Evolutionary conservation across 2,113 vertebrate genomes (phyloP), one percentile per base, ranked within the genome.

Genomic region (Centropus unirufus): DNA sequence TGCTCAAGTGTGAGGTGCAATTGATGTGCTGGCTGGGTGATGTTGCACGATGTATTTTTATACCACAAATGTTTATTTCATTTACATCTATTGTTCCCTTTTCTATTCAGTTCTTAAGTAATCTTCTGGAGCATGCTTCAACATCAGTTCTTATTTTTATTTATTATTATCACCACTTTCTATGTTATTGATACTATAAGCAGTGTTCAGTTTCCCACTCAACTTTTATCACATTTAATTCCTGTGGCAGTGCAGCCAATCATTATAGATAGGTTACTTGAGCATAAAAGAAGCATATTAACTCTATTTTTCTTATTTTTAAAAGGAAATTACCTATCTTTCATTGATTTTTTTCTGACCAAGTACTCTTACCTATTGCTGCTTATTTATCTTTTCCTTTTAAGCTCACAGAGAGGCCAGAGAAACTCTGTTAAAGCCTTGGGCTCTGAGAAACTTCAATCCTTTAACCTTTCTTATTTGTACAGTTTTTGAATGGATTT

Each of bases 401-500:
- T 32, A 81, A 59, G 57, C 16, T 67, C 52, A 67, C 14, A 39
- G 47, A 70, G 34, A 77, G 12, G 21, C 76, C 58, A 90, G 24
- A 51, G 80, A 70, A 74, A 74, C 26, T 72, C 32, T 66, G 55
- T 81, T 49, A 58, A 77, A 85, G 36, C 69, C 81, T 76, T 70
- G 55, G 16, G 49, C 55, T 89, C 58, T 78, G 19, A 12, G 49
- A 26, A 69, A 26, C 66, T 72, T 73, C 67, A 51, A 1, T 85
- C 49, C 40, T 91, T 94, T 94, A 76, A 76, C 75, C 87, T 93
- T 58, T 69, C 30, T 76, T 61, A 23, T 69, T 91, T 59, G 82
- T 62, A 34, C 1, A 11, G 34, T 6, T 91, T 91, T 76, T 46
- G 81, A 39, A 84, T 62, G 62, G 40, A 21, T 80, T 91, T 62